Evolutionary conservation across 1,140 invertebrate genomes (phyloP), one percentile per base, ranked within the genome.

Genomic region (Penaeus indicus): DNA sequence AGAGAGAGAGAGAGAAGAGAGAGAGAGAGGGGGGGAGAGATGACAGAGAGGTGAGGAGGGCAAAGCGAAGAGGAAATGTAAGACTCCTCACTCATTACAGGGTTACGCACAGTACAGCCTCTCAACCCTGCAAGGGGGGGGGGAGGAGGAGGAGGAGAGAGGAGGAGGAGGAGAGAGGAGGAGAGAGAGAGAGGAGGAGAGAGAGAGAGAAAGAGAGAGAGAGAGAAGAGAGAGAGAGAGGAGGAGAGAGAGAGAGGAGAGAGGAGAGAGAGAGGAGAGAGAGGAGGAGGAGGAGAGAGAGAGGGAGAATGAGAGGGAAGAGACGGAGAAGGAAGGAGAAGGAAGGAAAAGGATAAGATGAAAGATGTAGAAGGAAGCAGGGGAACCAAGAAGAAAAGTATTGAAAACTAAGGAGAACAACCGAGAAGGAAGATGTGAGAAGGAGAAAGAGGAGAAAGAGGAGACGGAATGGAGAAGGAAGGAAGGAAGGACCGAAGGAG

Each of bases 161-260:
- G 47, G 13, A 10, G 11, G 0, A 10, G 47, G 11, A 10, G 8
- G 11, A 13, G 47, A 10, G 8, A 10, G 11, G 8, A 1, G 47
- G 3, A 13, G 47, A 1, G 8, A 10, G 8, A 10, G 13, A 11
- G 11, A 10, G 8, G 13, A 54, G 8, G 11, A 0, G 8, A 10
- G 8, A 11, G 47, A 10, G 11, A 25, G 25, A 60, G n/a, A 7
- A 13, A n/a, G 38, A 5, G n/a, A 27, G 32, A 0, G 11, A 25
- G 11, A 10, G 47, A 10, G 11, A 11, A 11, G 3, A 10, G 47
- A 19, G 25, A 32, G 11, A 32, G 62, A 38, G 1, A 1, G 62
- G 8, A 38, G 27, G 83, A 47, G 82, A 84, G 63, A 42, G 62
- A 67, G 81, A 72, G 82, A 25, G 63, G 25, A 38, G 64, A 27